Base-by-base conservation (phyloP, 1,140 invertebrate species). In the Rhyacophila brunnea region DNA sequence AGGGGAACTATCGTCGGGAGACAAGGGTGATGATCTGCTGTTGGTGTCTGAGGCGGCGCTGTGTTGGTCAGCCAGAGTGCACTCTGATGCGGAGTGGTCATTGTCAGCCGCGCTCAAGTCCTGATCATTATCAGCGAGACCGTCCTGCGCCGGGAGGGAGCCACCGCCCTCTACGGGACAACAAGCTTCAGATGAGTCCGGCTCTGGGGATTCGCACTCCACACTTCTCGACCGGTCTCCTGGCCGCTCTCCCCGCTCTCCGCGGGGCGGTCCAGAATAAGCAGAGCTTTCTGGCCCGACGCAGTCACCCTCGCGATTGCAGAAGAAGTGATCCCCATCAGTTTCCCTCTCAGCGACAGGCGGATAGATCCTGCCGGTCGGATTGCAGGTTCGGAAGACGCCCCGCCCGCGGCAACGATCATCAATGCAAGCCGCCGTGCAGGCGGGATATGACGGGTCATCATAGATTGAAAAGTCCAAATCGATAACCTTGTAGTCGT, bases 401-500 rank as follows among this genome's bases (percentile, higher is more conserved):
- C 53, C 53, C 17, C 55, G 43, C 4, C 54, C 58, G 38, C 52
- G 20, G 35, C 58, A 60, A 36, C 58, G 44, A 15, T 61, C 58
- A 17, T 60, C 63, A 10, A 15, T 51, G 35, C 63, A 65, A 1
- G 58, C 48, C 1, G 63, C 59, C 13, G 58, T 65, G 44, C 63
- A 65, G 6, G 49, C 45, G 2, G 63, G 58, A 51, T 65, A 65
- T n/a, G 46, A 54, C 3, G 58, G 50, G 46, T 65, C 88, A 11
- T 65, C 64, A 44, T 65, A 65, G 18, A 65, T 50, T 11, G 64
- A 62, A 49, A 78, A 76, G 48, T 76, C 75, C 15, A 82, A 80
- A 70, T 83, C 81, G 34, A 82, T 80, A n/a, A 82, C 80, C 64
- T 81, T 76, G 67, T 81, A 81, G 56, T 83, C 80, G 6, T 65